phyloP scores from a whole-genome alignment of 2,113 vertebrate genomes.

The Daboia siamensis region DNA sequence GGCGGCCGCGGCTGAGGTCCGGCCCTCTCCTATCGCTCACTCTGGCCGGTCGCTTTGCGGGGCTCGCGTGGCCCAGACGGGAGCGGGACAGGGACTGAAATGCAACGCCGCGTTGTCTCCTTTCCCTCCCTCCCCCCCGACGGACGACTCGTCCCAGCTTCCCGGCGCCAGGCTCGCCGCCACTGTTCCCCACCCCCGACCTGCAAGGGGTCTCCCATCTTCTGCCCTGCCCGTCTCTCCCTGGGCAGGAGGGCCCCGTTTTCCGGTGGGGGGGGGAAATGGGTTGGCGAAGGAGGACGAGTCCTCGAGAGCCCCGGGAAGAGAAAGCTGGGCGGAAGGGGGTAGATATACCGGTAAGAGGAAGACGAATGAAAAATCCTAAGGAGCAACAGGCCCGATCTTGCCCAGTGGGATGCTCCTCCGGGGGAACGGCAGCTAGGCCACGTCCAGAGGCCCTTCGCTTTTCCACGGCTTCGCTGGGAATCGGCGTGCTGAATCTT shows the following conservation, averaged over 20 bases:
- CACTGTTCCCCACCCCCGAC: fast-evolving
- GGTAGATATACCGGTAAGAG: neutral
- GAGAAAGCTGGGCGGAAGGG: neutral
- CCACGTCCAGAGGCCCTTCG: neutral
- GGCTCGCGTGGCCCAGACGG: neutral
- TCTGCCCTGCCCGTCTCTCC: neutral
- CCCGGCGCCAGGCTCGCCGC: neutral
- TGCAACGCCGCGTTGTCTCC: neutral
- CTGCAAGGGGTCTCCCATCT: neutral
- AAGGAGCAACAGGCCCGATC: neutral
- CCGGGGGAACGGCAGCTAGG: neutral
- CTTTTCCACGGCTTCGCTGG: neutral
- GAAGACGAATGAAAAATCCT: neutral
- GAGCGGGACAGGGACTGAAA: neutral
- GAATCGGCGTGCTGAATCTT: neutral
- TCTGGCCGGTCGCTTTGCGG: neutral
- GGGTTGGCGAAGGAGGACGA: neutral
- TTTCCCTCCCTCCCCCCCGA: no score
- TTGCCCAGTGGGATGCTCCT: neutral
- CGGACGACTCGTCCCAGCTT: neutral
- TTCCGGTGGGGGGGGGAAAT: neutral
- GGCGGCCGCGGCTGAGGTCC: neutral
- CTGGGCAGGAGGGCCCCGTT: neutral
- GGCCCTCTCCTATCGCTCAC: neutral
- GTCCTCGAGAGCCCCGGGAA: neutral